Percentiles rank a stretch among this genome's conserved stretches.
Evolutionary conservation across 2,888 invertebrate species (phyloP).

Genomic region (Muscina levida): DNA sequence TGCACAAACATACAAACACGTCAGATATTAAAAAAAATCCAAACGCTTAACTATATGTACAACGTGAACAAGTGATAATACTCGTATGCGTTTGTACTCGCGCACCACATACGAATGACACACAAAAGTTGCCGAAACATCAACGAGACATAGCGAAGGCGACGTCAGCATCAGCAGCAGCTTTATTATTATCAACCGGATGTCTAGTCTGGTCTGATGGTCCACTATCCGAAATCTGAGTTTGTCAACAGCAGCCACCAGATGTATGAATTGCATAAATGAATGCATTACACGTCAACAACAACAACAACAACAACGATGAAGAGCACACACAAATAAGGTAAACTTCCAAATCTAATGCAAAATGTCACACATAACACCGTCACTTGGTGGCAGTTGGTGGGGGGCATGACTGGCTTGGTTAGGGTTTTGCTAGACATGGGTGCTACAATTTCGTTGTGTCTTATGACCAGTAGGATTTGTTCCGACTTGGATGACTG

Average conservation of each 20-base stretch:
- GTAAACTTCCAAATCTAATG: not conserved
- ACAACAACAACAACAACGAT: too few species aligned
- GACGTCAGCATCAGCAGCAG: not conserved
- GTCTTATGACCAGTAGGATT: too few species aligned
- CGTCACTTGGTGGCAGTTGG: too few species aligned
- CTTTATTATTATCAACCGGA: conserved; percentile 58
- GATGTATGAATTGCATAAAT: conserved; percentile 37
- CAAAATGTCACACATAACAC: too few species aligned
- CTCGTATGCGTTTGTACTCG: too few species aligned
- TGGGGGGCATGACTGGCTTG: too few species aligned
- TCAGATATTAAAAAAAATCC: too few species aligned
- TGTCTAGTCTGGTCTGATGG: conserved; percentile 64
- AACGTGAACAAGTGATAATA: conserved; percentile 27
- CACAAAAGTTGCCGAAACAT: conserved; percentile 23
- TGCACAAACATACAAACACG: conserved; percentile 8
- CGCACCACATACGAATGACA: not conserved
- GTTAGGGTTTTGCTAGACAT: too few species aligned
- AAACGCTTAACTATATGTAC: not conserved
- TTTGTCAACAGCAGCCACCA: conserved; percentile 35
- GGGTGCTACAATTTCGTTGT: too few species aligned
- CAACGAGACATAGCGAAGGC: conserved; percentile 16
- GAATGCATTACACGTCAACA: conserved; percentile 23
- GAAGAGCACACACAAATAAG: conserved; percentile 8
- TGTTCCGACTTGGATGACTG: too few species aligned
- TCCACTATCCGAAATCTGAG: conserved; percentile 53